Conservation (phyloP, 2,888 invertebrate species). For the Chaetogeoica ovagalla region DNA sequence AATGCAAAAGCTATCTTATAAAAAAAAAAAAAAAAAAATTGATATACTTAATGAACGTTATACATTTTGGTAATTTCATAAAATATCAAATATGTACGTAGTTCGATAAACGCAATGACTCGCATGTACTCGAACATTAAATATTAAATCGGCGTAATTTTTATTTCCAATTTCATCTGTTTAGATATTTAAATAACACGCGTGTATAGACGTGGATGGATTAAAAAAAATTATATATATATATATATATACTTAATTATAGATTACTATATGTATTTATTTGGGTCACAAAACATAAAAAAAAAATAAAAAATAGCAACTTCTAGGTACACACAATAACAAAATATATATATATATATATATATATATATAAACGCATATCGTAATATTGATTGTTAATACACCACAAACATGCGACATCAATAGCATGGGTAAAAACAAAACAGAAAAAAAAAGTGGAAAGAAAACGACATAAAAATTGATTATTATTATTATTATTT, state of each 20-base stretch:
- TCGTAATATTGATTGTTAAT: conserved; percentile 30
- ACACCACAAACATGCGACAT: conserved; percentile 27
- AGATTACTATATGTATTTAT: conserved; percentile 15
- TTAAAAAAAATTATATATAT: not conserved
- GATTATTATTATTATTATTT: too few species aligned
- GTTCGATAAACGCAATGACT: too few species aligned
- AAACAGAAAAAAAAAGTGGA: too few species aligned
- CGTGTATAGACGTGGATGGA: not conserved
- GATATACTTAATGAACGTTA: too few species aligned
- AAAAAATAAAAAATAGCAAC: not conserved
- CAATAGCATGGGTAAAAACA: conserved; percentile 30
- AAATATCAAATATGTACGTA: too few species aligned
- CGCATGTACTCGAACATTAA: too few species aligned
- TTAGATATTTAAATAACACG: not conserved
- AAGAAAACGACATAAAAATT: conserved; percentile 1
- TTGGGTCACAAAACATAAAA: not conserved
- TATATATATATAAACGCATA: conserved; percentile 5
- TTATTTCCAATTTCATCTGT: not conserved
- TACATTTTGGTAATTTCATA: too few species aligned
- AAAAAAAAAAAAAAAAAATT: too few species aligned
- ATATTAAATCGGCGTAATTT: too few species aligned
- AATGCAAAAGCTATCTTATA: too few species aligned
- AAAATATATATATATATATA: too few species aligned
- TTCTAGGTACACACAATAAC: conserved; percentile 3
- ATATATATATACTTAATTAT: not conserved